Conservation (phyloP, 64 coral and sea anemone species). For the Catalaphyllia jardinei region DNA sequence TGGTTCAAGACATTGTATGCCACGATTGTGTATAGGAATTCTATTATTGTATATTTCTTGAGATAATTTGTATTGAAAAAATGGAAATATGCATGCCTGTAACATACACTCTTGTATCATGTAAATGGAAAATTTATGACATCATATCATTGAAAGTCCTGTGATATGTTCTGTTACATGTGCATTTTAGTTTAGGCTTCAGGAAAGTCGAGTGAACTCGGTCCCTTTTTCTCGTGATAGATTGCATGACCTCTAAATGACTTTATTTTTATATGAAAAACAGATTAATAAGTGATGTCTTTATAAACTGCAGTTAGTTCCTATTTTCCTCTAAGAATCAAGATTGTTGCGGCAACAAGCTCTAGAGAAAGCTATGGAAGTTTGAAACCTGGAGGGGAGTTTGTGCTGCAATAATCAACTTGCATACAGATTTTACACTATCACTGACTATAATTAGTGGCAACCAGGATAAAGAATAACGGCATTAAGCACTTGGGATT, state of each 20-base stretch:
- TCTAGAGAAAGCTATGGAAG: too few relatives aligned
- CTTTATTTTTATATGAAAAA: slow-evolving; percentile 50
- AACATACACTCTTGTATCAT: slow-evolving; percentile 13
- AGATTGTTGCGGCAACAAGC: too few relatives aligned
- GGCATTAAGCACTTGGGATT: too few relatives aligned
- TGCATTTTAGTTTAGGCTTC: not conserved
- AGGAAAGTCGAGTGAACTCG: not conserved
- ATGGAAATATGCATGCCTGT: not conserved
- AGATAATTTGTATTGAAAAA: slow-evolving; percentile 42
- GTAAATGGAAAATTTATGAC: slow-evolving; percentile 7
- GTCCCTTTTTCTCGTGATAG: not conserved
- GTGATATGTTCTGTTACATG: not conserved
- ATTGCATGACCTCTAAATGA: slow-evolving; percentile 5
- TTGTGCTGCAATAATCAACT: too few relatives aligned
- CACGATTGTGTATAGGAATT: not conserved
- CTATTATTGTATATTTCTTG: slow-evolving; percentile 29
- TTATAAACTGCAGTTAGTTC: not conserved
- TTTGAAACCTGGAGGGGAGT: too few relatives aligned
- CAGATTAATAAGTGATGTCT: not conserved
- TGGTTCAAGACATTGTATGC: not conserved
- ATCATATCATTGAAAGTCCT: not conserved
- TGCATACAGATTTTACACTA: too few relatives aligned
- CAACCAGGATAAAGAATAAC: too few relatives aligned
- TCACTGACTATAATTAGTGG: too few relatives aligned
- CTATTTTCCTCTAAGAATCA: not conserved